These are phyloP conservation scores for Aporophyla lueneburgensis DNA, from an alignment of 2,888 invertebrate genomes.

Conservation along the genomic window DNA sequence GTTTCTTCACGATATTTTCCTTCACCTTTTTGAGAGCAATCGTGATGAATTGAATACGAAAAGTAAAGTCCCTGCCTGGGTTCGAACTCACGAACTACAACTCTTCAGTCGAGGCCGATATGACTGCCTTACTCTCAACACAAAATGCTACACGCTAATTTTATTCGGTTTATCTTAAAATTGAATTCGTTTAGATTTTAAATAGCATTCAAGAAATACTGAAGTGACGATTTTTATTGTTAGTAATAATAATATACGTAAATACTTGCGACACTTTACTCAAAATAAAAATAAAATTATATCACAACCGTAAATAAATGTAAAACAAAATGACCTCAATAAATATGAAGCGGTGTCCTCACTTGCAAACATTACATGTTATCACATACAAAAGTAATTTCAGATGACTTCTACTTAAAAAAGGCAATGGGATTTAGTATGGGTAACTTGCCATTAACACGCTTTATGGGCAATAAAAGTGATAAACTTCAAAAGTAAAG, in stretches of 20 bases:
- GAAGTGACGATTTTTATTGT: background rate
- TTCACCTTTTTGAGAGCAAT: too few relatives aligned
- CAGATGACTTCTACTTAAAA: conserved; percentile 57
- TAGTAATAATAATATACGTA: background rate
- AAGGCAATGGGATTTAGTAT: conserved; percentile 53
- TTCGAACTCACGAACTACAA: too few relatives aligned
- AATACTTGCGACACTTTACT: background rate
- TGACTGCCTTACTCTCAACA: too few relatives aligned
- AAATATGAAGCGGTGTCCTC: conserved; percentile 51
- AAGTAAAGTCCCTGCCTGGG: too few relatives aligned
- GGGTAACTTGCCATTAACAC: conserved; percentile 63
- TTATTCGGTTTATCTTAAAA: background rate
- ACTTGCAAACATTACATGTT: conserved; percentile 53
- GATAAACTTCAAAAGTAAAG: conserved; percentile 69
- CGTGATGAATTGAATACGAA: too few relatives aligned
- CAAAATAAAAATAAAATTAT: background rate
- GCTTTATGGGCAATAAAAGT: conserved; percentile 69
- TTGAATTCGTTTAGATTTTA: background rate
- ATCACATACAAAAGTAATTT: conserved; percentile 61
- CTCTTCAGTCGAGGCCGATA: too few relatives aligned
- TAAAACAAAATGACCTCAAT: conserved; percentile 50
- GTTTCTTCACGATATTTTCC: too few relatives aligned
- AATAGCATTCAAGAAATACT: background rate
- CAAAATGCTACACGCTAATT: background rate
- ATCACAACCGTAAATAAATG: conserved; percentile 38